Evolutionary conservation across 2,113 vertebrate species (phyloP), one percentile per base, ranked within the genome.

Genomic region (Paratilapia polleni): DNA sequence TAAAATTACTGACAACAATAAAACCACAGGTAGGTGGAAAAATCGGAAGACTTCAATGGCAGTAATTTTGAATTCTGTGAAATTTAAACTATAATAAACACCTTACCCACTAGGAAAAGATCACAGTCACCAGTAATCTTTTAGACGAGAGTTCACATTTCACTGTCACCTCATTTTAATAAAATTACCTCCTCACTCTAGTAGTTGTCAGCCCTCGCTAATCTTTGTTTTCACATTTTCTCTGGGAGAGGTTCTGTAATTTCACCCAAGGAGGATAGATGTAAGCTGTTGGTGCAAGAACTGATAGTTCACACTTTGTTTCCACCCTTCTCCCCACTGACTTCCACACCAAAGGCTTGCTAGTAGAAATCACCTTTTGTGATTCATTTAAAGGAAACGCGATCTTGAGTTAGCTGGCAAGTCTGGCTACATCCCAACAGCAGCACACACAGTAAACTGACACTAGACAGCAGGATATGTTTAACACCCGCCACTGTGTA

Each of bases 181-280:
- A 85, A 89, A 91, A 90, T 88, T 26, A 82, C 70, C 80, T 89
- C 57, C 74, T 87, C 82, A 85, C 76, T 85, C 89, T 76, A 82
- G 94, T 95, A 96, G 96, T 78, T 88, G 64, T 85, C 88, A 88
- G 64, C 57, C 82, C 79, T 96, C 94, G 90, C 96, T 96, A 96
- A 96, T 96, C 95, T 87, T 94, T 92, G 96, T 97, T 89, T 97
- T 95, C 96, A 96, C 96, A 96, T 97, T 95, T 97, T 91, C 96
- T 95, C 94, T 92, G 93, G 95, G 81, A 90, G 80, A 94, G 95
- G 86, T 94, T 95, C 94, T 95, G 94, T 95, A 95, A 97, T 97
- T 97, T 97, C 96, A 97, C 96, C 96, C 95, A 95, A 94, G 96
- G 95, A 95, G 94, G 95, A 96, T 95, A 96, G 95, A 96, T 95